Percentiles rank a stretch among this genome's conserved stretches.
Conservation (phyloP, 2,113 vertebrate genomes). For the Dipodomys ordii region DNA sequence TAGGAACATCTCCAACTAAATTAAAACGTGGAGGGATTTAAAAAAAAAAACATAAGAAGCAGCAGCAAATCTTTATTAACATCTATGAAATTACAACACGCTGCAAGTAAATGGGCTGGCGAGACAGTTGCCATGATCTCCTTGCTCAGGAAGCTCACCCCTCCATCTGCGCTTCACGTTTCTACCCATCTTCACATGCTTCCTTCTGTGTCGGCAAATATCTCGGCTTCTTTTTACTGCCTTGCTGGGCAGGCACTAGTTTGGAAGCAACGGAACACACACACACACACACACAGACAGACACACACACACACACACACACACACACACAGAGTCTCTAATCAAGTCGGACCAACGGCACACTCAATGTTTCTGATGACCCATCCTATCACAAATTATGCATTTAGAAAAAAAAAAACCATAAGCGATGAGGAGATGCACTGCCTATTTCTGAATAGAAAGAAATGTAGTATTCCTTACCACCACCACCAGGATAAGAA, state of each 20-base stretch:
- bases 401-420: slow-evolving; percentile 27
- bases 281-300: no score
- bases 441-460: neutral
- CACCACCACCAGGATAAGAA: no score
- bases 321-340: slow-evolving; percentile 46
- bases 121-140: neutral
- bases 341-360: slow-evolving; percentile 30
- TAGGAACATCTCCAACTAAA: slow-evolving; percentile 79
- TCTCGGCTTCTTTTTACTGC: slow-evolving; percentile 60
- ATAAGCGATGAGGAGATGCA: no score
- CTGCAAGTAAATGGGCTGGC: slow-evolving; percentile 62
- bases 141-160: slow-evolving; percentile 54
- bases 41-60: no score
- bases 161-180: neutral
- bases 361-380: slow-evolving; percentile 26
- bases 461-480: neutral
- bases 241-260: neutral
- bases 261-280: neutral
- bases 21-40: slow-evolving; percentile 75
- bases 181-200: slow-evolving; percentile 71
- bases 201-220: slow-evolving; percentile 70
- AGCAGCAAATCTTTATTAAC: slow-evolving; percentile 82
- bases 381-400: slow-evolving; percentile 46
- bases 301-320: no score
- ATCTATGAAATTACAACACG: slow-evolving; percentile 78